Base-by-base conservation (phyloP, 2,888 invertebrate genomes). In the Corbicula japonica region DNA sequence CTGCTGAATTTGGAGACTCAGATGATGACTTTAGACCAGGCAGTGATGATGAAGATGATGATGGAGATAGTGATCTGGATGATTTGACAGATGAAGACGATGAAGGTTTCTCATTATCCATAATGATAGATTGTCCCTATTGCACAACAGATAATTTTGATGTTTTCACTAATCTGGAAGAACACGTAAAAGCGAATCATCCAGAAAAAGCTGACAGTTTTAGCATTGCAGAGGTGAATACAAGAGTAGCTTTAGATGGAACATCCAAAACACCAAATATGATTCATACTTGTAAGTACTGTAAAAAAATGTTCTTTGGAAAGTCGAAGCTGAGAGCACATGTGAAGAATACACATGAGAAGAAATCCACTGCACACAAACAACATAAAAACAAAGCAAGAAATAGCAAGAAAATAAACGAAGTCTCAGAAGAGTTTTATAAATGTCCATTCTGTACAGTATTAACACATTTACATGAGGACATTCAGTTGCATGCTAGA, bases 161-260 rank as follows among this genome's bases (percentile, higher is more conserved):
- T 0, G 58, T 58, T 32, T 48, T 58, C 15, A 58, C 34, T 21
- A 15, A 58, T 21, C 50, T 76, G 12, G 65, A 70, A 50, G 35
- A 32, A n/a, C 76, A 76, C 60, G 58, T 76, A 1, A 10, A 70
- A 34, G 34, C 56, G n/a, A 28, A 34, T 32, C 77, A 73, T 23
- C 66, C 77, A 30, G 61, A 66, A 28, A 32, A 66, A 6, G 21
- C 21, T 1, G 48, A 54, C 12, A 35, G 35, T 21, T 75, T 65
- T 58, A 58, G 58, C 32, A 50, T 74, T n/a, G 26, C 58, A 23
- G 50, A 74, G 28, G 65, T 66, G 10, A 65, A 58, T 30, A 46
- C 56, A 21, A 41, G 34, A 41, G 63, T 66, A 0, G 66, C 38
- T 12, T 1, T 72, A 2, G 54, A 62, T n/a, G 34, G n/a, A 10